Evolutionary conservation across 2,113 vertebrate species (phyloP).

Genomic region (Callaeas wilsoni): DNA sequence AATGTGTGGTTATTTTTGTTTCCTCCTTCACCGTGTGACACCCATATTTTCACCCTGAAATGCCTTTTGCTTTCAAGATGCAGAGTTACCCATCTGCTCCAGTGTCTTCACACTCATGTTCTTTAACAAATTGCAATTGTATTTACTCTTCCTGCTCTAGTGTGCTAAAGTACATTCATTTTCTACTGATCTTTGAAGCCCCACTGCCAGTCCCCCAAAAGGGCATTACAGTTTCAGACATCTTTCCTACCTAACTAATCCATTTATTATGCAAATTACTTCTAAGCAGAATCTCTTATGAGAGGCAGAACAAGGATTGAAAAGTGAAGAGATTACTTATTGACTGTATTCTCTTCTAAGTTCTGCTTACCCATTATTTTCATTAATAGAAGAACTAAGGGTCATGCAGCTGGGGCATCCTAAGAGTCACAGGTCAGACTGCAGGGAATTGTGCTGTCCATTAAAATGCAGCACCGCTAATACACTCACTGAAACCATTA

Average conservation of each 20-base stretch:
- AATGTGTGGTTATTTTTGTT: not conserved
- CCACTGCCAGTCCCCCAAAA: rapidly evolving
- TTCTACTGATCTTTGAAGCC: not conserved
- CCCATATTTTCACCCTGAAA: not conserved
- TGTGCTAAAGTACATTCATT: not conserved
- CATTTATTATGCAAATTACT: not conserved
- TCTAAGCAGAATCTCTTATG: not conserved
- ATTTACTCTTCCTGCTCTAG: not conserved
- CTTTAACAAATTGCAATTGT: not conserved
- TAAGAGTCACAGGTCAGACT: not conserved
- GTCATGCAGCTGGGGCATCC: not conserved
- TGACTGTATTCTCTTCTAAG: not conserved
- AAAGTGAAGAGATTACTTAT: not conserved
- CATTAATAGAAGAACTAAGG: not conserved
- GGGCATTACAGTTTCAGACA: not conserved
- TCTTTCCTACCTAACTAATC: not conserved
- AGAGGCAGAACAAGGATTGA: not conserved
- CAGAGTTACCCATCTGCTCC: not conserved
- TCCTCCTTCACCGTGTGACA: not conserved
- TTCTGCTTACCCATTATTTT: not conserved
- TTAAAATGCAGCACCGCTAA: not conserved
- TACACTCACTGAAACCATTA: not conserved
- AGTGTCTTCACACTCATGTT: not conserved
- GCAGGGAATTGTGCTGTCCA: not conserved
- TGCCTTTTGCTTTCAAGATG: not conserved